A percentile compares a stretch with the other conserved stretches of the same genome.
phyloP scores from a whole-genome alignment of 2,797 vertebrate species.

The Cynopterus sphinx region DNA sequence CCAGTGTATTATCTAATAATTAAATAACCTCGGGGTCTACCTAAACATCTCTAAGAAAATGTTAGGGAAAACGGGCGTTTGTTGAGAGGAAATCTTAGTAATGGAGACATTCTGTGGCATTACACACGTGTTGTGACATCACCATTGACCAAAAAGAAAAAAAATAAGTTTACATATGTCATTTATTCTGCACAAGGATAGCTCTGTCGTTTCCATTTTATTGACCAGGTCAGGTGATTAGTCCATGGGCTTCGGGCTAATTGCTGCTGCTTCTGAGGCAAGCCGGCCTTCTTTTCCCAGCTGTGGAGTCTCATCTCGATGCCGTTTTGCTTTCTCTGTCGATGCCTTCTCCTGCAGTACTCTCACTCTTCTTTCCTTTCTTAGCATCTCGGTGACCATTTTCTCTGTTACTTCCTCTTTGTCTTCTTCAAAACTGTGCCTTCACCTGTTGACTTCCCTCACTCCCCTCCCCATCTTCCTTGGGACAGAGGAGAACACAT shows the following conservation, averaged over 20 bases:
- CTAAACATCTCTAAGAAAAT: neutral
- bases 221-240: neutral
- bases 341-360: neutral
- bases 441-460: neutral
- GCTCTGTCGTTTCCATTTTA: neutral
- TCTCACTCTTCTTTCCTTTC: accelerated
- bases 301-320: accelerated
- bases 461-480: neutral
- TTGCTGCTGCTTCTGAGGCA: neutral
- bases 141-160: neutral
- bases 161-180: neutral
- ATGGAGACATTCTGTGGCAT: neutral
- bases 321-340: accelerated
- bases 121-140: neutral
- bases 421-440: neutral
- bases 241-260: neutral
- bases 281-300: neutral
- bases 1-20: neutral
- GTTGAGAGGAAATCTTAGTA: neutral
- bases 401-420: neutral
- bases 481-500: neutral
- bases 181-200: neutral
- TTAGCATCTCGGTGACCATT: neutral
- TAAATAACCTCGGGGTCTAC: slow-evolving; percentile 2
- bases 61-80: neutral